Conservation (phyloP, 2,797 vertebrate species). For the Hemitrygon akajei region DNA sequence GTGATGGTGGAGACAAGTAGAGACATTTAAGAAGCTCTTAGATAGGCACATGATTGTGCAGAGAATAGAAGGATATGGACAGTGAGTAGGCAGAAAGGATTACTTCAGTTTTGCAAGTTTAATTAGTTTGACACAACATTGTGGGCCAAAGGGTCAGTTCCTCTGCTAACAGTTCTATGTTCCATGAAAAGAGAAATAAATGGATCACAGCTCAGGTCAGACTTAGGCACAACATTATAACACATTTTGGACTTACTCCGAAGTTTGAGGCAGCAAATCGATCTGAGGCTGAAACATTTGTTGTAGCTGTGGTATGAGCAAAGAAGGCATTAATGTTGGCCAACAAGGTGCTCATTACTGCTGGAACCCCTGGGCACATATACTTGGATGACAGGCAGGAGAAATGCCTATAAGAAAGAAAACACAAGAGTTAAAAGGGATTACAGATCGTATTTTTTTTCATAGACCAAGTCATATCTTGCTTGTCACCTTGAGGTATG, state of each 20-base stretch:
- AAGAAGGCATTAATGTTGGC: constrained; percentile 97
- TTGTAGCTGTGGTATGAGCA: constrained; percentile 81
- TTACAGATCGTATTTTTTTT: not conserved
- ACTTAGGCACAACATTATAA: not conserved
- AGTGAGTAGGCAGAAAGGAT: too few species aligned
- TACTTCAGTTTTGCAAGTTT: too few species aligned
- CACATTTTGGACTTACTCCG: constrained; percentile 65
- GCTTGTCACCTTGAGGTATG: not conserved
- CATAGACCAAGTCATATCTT: not conserved
- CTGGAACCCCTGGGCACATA: constrained; percentile 92
- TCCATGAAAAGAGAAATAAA: not conserved
- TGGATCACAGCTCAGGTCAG: not conserved
- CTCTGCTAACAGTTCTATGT: too few species aligned
- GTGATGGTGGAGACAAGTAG: too few species aligned
- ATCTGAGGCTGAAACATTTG: constrained; percentile 89
- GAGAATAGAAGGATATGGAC: too few species aligned
- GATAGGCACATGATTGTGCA: too few species aligned
- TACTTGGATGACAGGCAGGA: constrained; percentile 95
- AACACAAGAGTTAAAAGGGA: constrained; percentile 34
- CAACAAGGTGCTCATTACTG: constrained; percentile 90
- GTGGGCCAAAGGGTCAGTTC: too few species aligned
- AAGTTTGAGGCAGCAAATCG: constrained; percentile 95
- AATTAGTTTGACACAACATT: too few species aligned
- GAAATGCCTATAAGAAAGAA: constrained; percentile 75
- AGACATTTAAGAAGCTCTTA: too few species aligned